Percentiles rank a stretch among this genome's conserved stretches.
These are phyloP conservation scores for Nipponia nippon DNA, from an alignment of 2,113 vertebrate genomes.

Conservation along the genomic window DNA sequence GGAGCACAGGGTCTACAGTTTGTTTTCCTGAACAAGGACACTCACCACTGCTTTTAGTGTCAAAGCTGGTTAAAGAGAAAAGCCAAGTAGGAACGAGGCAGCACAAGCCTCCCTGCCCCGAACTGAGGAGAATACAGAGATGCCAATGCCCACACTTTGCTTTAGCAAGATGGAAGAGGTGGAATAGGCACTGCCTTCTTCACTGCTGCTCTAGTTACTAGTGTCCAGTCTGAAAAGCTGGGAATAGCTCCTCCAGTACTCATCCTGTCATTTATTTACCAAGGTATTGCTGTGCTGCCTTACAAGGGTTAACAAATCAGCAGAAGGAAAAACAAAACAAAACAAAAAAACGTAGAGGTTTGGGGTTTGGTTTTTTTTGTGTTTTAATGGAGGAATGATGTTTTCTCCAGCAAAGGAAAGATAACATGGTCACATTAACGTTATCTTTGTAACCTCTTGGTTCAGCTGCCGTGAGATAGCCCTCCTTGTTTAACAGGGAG, in stretches of 20 bases:
- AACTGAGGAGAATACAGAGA: background rate
- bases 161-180: background rate
- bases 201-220: background rate
- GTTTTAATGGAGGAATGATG: background rate
- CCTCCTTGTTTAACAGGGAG: background rate
- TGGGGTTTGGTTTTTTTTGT: background rate
- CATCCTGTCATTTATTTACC: background rate
- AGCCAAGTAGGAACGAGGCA: background rate
- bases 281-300: background rate
- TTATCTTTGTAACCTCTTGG: background rate
- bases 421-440: background rate
- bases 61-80: background rate
- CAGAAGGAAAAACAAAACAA: background rate
- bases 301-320: background rate
- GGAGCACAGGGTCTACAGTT: background rate
- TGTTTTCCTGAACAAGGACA: background rate
- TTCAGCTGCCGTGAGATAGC: background rate
- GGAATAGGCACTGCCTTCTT: background rate
- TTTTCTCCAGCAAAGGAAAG: background rate
- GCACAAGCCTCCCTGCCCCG: background rate
- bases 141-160: background rate
- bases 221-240: background rate
- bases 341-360: too few species aligned
- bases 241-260: background rate
- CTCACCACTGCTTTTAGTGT: background rate